Percentiles rank a stretch among this genome's conserved stretches.
phyloP scores from a whole-genome alignment of 2,888 invertebrate genomes.

The Sarcophaga carnaria region DNA sequence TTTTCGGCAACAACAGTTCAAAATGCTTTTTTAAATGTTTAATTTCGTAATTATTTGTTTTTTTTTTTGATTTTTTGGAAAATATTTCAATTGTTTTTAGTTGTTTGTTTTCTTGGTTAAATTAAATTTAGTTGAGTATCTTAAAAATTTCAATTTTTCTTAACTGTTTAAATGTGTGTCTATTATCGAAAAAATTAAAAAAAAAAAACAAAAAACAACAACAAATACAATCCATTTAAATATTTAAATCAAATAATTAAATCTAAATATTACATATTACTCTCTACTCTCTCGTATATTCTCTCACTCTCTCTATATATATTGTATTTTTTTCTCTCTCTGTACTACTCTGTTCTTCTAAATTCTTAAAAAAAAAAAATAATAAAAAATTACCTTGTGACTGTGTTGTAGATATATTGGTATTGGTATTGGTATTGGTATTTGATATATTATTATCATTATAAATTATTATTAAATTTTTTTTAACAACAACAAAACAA shows the following conservation, averaged over 20 bases:
- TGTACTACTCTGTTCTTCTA: slow-evolving; percentile 47
- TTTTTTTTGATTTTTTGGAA: neutral
- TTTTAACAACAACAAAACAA: neutral
- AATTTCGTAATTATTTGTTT: too few relatives aligned
- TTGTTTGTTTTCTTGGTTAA: neutral
- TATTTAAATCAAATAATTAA: too few relatives aligned
- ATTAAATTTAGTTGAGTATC: slow-evolving; percentile 16
- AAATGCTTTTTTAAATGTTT: slow-evolving; percentile 24
- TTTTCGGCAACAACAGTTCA: slow-evolving; percentile 27
- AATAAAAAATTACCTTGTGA: slow-evolving; percentile 57
- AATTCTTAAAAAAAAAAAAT: slow-evolving; percentile 48
- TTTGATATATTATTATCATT: slow-evolving; percentile 37
- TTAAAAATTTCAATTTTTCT: slow-evolving; percentile 16
- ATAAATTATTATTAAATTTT: slow-evolving; percentile 34
- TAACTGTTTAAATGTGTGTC: slow-evolving; percentile 64
- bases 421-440: slow-evolving; percentile 33
- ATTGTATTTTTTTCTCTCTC: slow-evolving; percentile 25
- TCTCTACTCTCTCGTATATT: too few relatives aligned
- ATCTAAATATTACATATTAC: too few relatives aligned
- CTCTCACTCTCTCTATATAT: slow-evolving; percentile 16
- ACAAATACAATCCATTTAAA: too few relatives aligned
- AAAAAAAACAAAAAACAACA: slow-evolving; percentile 6
- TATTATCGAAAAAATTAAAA: slow-evolving; percentile 52
- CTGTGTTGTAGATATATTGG: slow-evolving; percentile 69
- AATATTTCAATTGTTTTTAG: slow-evolving; percentile 1